A percentile compares a stretch with the other conserved stretches of the same genome.
These are phyloP conservation scores for Hymenopus coronatus DNA, from an alignment of 2,888 invertebrate genomes.

Conservation along the genomic window DNA sequence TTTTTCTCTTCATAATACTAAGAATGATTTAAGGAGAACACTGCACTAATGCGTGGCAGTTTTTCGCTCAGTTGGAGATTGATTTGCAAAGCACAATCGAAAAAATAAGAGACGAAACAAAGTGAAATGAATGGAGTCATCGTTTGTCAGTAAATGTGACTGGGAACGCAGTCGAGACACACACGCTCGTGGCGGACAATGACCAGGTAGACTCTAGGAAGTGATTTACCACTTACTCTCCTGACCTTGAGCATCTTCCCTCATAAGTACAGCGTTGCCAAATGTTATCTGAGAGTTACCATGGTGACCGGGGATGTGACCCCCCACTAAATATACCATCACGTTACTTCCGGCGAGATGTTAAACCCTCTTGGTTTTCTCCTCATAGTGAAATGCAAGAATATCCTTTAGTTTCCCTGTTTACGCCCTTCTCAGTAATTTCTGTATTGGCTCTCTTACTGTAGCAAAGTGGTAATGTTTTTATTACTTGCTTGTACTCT, in stretches of 20 bases:
- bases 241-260: background rate
- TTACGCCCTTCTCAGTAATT: too few relatives aligned
- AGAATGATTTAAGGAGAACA: too few relatives aligned
- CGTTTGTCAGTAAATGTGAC: background rate
- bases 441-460: too few relatives aligned
- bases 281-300: background rate
- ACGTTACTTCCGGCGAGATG: background rate
- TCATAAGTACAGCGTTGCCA: background rate
- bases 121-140: background rate
- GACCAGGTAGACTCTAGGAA: background rate
- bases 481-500: too few relatives aligned
- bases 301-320: background rate
- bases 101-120: background rate
- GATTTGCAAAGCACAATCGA: rapidly evolving
- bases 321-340: background rate
- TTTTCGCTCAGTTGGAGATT: too few relatives aligned
- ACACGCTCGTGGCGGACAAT: background rate
- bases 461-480: too few relatives aligned
- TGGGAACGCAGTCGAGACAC: background rate
- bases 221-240: background rate
- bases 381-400: too few relatives aligned
- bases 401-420: too few relatives aligned
- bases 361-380: too few relatives aligned
- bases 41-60: too few relatives aligned
- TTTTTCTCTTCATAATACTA: too few relatives aligned